Conservation (phyloP, 2,888 invertebrate species). For the Linnaemya vulpina region DNA sequence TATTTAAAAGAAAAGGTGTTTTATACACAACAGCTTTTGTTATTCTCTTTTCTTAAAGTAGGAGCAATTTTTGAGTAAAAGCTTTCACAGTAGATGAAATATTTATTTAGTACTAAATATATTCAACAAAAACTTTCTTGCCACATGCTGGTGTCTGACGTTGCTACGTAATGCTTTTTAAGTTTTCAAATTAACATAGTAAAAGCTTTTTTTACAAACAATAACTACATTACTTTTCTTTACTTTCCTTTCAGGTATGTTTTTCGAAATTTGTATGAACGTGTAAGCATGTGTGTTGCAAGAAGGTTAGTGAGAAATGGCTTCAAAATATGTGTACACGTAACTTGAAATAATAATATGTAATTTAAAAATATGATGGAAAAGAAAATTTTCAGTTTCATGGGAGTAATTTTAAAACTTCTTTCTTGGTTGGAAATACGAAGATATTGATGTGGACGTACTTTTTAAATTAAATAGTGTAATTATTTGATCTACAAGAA, state of each 20-base stretch:
- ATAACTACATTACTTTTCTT: constrained; percentile 11
- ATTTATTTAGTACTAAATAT: constrained; percentile 36
- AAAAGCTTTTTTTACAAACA: neutral
- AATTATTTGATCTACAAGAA: too few relatives aligned
- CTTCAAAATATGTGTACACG: constrained; percentile 24
- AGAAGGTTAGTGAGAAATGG: constrained; percentile 51
- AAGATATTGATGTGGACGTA: too few relatives aligned
- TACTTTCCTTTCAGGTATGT: constrained; percentile 56
- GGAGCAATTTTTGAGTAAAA: constrained; percentile 39
- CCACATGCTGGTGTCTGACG: constrained; percentile 25
- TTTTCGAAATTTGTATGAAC: neutral
- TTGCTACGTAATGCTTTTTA: constrained; percentile 14
- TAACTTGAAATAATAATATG: neutral
- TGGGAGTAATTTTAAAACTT: too few relatives aligned
- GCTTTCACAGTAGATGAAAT: neutral
- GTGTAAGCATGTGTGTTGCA: neutral
- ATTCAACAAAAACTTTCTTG: neutral
- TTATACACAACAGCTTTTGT: constrained; percentile 15
- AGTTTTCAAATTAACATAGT: neutral
- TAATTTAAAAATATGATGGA: too few relatives aligned
- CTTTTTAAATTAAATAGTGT: too few relatives aligned
- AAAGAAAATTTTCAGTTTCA: too few relatives aligned
- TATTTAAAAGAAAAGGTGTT: neutral
- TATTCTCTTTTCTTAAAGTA: neutral
- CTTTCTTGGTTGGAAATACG: too few relatives aligned